A percentile compares a stretch with the other conserved stretches of the same genome.
phyloP scores from a whole-genome alignment of 1,140 invertebrate genomes.

The Drosophila ogumai region DNA sequence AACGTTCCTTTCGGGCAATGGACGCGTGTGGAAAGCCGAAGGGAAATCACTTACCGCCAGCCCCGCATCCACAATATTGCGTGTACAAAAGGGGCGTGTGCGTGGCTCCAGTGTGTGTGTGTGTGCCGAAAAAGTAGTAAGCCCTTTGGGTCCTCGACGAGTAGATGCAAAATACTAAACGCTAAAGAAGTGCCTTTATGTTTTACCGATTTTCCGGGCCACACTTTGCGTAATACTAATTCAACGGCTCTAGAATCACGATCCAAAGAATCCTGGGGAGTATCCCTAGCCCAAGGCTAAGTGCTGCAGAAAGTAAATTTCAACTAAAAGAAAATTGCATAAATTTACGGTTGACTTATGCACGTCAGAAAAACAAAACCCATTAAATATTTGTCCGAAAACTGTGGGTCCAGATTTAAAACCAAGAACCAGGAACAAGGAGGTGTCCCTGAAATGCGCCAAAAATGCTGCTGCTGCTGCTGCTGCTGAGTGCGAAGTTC shows the following conservation, averaged over 20 bases:
- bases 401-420: not conserved
- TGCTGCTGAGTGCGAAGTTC: constrained; percentile 30
- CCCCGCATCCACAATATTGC: constrained; percentile 26
- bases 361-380: not conserved
- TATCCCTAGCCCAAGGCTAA: not conserved
- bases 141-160: constrained; percentile 14
- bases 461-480: constrained; percentile 40
- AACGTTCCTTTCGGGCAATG: constrained; percentile 69
- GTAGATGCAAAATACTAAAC: constrained; percentile 26
- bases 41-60: constrained; percentile 31
- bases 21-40: constrained; percentile 43
- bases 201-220: constrained; percentile 19
- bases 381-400: not conserved
- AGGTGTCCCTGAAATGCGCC: constrained; percentile 31
- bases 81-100: constrained; percentile 59
- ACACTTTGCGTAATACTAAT: constrained; percentile 16
- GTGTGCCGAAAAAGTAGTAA: constrained; percentile 27
- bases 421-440: not conserved
- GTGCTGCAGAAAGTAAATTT: not conserved
- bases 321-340: constrained; percentile 14
- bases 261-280: not conserved
- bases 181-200: constrained; percentile 48
- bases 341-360: constrained; percentile 1
- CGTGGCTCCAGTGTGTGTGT: constrained; percentile 24
- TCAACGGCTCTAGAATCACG: not conserved